These are phyloP conservation scores for Heliconius hewitsoni DNA, from an alignment of 1,140 invertebrate species.

Conservation along the genomic window DNA sequence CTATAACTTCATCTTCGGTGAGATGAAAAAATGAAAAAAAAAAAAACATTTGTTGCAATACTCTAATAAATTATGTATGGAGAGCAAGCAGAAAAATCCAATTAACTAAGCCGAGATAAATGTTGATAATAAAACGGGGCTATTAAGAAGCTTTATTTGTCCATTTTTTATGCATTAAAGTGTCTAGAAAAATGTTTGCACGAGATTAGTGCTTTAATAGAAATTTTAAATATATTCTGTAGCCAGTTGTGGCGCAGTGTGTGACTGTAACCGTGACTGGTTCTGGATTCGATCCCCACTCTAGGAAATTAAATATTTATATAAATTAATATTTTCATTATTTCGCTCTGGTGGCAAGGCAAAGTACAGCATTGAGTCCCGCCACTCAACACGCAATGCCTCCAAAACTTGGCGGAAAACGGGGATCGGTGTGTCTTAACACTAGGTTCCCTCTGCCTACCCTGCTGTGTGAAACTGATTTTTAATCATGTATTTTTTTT, in stretches of 20 bases:
- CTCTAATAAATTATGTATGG: slow-evolving; percentile 55
- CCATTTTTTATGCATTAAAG: slow-evolving; percentile 12
- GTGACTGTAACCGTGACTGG: too few species aligned
- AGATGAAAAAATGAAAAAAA: not conserved
- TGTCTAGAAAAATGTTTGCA: slow-evolving; percentile 6
- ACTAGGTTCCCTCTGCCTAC: too few species aligned
- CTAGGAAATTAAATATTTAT: too few species aligned
- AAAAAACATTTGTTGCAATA: slow-evolving; percentile 36
- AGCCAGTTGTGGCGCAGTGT: too few species aligned
- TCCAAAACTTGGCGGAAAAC: too few species aligned
- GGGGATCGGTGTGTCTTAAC: too few species aligned
- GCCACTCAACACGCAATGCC: too few species aligned
- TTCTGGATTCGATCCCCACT: too few species aligned
- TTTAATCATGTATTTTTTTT: not conserved
- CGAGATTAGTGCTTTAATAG: slow-evolving; percentile 6
- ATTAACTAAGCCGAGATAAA: slow-evolving; percentile 69
- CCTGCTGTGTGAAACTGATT: not conserved
- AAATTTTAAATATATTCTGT: not conserved
- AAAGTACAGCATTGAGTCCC: too few species aligned
- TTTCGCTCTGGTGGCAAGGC: too few species aligned
- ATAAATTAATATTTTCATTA: too few species aligned
- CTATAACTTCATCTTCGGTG: not conserved
- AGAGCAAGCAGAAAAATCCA: slow-evolving; percentile 57
- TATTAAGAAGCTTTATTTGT: slow-evolving; percentile 9
- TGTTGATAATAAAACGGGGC: slow-evolving; percentile 54